Conservation (phyloP, 2,797 vertebrate species). For the Bovichtus variegatus region DNA sequence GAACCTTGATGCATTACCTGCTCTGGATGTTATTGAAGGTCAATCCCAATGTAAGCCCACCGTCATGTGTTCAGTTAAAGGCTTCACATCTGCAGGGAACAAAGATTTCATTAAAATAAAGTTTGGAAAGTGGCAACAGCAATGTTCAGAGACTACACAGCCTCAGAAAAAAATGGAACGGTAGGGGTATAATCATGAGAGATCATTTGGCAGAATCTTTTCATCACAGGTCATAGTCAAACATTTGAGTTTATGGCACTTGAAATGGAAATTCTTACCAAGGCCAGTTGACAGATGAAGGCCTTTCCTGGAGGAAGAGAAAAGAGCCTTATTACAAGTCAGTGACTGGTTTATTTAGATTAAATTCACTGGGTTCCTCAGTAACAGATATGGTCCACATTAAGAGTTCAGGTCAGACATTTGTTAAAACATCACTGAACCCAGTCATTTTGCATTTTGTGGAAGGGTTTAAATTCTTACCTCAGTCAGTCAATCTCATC, state of each 20-base stretch:
- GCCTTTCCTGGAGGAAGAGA: not conserved
- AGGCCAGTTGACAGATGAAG: rapidly evolving
- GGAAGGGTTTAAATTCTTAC: slow-evolving; percentile 11
- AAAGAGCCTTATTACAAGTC: slow-evolving; percentile 3
- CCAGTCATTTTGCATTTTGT: not conserved
- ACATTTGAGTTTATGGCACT: no score
- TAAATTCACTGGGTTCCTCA: slow-evolving; percentile 62
- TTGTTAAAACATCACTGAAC: slow-evolving; percentile 83
- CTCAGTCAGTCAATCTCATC: not conserved
- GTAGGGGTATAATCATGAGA: slow-evolving; percentile 83
- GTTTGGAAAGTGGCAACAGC: rapidly evolving
- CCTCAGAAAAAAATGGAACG: slow-evolving; percentile 86
- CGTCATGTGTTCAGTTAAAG: no score
- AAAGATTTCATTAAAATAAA: rapidly evolving
- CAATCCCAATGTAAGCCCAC: rapidly evolving
- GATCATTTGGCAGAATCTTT: slow-evolving; percentile 88
- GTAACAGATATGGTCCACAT: slow-evolving; percentile 75
- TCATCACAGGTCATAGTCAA: slow-evolving; percentile 77
- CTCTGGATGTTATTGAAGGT: rapidly evolving
- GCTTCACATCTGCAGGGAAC: not conserved
- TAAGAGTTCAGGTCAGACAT: slow-evolving; percentile 87
- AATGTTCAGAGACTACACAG: not conserved
- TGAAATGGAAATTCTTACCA: slow-evolving; percentile 20
- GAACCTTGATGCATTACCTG: slow-evolving; percentile 23
- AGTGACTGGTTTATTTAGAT: rapidly evolving